Percentiles rank a stretch among this genome's conserved stretches.
These are phyloP conservation scores for Caenorhabditis drosophilae DNA, from an alignment of 2,888 invertebrate genomes.

Conservation along the genomic window DNA sequence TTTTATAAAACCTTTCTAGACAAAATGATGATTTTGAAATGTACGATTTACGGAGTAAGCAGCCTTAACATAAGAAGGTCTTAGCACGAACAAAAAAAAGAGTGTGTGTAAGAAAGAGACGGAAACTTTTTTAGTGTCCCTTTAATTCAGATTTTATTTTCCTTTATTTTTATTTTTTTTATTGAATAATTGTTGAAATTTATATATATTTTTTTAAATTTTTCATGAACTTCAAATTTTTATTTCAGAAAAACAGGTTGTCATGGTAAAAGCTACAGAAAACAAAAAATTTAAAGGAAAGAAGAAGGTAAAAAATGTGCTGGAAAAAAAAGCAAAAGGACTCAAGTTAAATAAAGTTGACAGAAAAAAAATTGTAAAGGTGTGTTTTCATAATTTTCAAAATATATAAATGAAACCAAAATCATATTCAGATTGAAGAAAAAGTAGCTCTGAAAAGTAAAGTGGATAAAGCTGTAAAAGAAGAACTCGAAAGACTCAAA, in stretches of 20 bases:
- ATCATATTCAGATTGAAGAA: slow-evolving; percentile 35
- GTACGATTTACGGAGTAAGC: slow-evolving; percentile 33
- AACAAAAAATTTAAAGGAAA: slow-evolving; percentile 40
- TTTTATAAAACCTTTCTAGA: no score
- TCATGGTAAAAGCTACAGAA: slow-evolving; percentile 29
- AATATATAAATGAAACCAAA: not conserved
- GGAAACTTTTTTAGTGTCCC: no score
- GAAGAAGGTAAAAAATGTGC: slow-evolving; percentile 52
- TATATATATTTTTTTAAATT: no score
- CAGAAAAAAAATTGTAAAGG: slow-evolving; percentile 47
- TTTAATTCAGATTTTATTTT: slow-evolving; percentile 14
- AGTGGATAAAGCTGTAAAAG: slow-evolving; percentile 41
- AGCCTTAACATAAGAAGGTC: slow-evolving; percentile 6
- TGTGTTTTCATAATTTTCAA: slow-evolving; percentile 7
- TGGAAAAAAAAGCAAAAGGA: slow-evolving; percentile 54
- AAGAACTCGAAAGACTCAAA: slow-evolving; percentile 41
- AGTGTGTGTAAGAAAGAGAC: slow-evolving; percentile 12
- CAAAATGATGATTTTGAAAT: slow-evolving; percentile 38
- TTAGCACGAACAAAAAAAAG: slow-evolving; percentile 10
- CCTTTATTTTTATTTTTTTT: slow-evolving; percentile 10
- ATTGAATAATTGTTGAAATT: no score
- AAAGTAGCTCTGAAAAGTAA: slow-evolving; percentile 37
- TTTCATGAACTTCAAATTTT: no score
- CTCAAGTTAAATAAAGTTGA: slow-evolving; percentile 50
- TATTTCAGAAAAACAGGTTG: no score